Conservation (phyloP, 2,113 vertebrate species). For the Perca flavescens region DNA sequence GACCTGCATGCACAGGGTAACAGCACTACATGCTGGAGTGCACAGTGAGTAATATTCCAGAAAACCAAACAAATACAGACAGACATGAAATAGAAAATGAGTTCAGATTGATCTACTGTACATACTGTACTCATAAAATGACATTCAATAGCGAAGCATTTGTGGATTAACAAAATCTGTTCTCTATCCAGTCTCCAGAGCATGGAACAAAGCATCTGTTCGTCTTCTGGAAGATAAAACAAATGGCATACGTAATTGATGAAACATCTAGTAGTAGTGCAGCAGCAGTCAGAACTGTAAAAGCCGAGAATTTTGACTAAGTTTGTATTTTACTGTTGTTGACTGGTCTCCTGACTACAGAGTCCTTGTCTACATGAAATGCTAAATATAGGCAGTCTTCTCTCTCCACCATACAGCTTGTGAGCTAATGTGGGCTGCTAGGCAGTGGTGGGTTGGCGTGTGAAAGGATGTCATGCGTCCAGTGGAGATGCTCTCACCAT, state of each 20-base stretch:
- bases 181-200: slow-evolving; percentile 7
- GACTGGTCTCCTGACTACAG: slow-evolving; percentile 35
- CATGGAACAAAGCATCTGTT: slow-evolving; percentile 20
- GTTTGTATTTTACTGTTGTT: slow-evolving; percentile 34
- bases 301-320: slow-evolving; percentile 15
- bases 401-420: slow-evolving; percentile 42
- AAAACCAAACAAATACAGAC: slow-evolving; percentile 12
- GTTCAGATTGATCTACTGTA: too few species aligned
- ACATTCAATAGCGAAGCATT: slow-evolving; percentile 14
- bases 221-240: background rate
- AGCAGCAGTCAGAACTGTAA: background rate
- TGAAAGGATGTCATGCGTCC: slow-evolving; percentile 63
- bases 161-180: slow-evolving; percentile 42
- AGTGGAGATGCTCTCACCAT: slow-evolving; percentile 70
- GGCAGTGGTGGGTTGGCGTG: slow-evolving; percentile 57
- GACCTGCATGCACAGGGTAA: background rate
- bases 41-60: slow-evolving; percentile 14
- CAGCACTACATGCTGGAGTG: background rate
- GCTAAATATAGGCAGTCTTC: slow-evolving; percentile 57
- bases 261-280: background rate
- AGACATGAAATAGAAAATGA: background rate
- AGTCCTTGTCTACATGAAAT: slow-evolving; percentile 34
- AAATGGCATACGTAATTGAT: background rate
- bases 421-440: slow-evolving; percentile 57
- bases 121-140: background rate